A percentile compares a stretch with the other conserved stretches of the same genome.
These are phyloP conservation scores for Eurois occulta DNA, from an alignment of 2,888 invertebrate genomes.

Conservation along the genomic window DNA sequence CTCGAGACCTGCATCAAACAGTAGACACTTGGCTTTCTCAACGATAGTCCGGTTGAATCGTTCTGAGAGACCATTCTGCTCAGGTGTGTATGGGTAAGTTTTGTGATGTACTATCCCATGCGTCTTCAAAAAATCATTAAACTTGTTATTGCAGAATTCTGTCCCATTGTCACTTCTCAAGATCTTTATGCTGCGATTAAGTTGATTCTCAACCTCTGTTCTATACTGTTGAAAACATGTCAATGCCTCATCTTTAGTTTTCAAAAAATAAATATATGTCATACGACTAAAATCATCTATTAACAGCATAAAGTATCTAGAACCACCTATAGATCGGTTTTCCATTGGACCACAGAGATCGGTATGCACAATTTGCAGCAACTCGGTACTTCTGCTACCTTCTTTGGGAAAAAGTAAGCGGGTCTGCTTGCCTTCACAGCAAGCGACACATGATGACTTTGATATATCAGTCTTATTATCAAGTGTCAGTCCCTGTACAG, in stretches of 20 bases:
- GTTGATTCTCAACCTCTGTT: not conserved
- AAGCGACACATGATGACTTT: conserved; percentile 50
- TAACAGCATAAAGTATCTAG: not conserved
- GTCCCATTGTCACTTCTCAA: conserved; percentile 39
- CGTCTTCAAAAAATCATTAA: conserved; percentile 43
- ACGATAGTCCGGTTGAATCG: conserved; percentile 57
- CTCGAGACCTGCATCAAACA: too few species aligned
- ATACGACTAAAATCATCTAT: not conserved
- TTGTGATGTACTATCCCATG: conserved; percentile 29
- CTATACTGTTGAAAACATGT: not conserved
- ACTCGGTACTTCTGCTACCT: conserved; percentile 48
- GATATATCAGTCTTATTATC: conserved; percentile 55
- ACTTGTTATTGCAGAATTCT: conserved; percentile 42
- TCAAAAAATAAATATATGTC: not conserved
- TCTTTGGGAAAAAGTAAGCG: conserved; percentile 47
- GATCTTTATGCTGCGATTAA: conserved; percentile 3
- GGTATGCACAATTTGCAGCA: conserved; percentile 45
- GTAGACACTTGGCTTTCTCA: too few species aligned
- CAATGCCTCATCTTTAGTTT: not conserved
- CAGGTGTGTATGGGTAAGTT: conserved; percentile 20
- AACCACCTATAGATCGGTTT: not conserved
- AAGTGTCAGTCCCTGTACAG: conserved; percentile 58
- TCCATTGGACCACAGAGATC: not conserved
- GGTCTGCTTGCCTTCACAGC: conserved; percentile 61
- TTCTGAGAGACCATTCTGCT: conserved; percentile 24